Evolutionary conservation across 2,888 invertebrate genomes (phyloP).

Genomic region (Limnephilus auricula): DNA sequence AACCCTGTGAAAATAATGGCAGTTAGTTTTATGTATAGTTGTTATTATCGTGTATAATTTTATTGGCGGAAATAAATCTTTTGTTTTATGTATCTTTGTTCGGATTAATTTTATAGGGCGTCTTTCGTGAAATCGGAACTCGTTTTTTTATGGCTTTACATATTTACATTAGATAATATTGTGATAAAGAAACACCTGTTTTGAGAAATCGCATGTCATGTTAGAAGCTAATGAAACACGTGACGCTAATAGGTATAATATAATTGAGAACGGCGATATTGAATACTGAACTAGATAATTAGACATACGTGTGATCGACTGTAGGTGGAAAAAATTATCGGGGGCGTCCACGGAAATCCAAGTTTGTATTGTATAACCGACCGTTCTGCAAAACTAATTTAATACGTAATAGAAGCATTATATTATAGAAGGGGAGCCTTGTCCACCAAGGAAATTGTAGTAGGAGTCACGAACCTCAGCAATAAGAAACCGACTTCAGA

Average conservation of each 20-base stretch:
- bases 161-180: not conserved
- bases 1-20: not conserved
- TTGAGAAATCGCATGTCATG: not conserved
- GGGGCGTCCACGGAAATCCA: not conserved
- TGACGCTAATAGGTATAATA: not conserved
- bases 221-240: not conserved
- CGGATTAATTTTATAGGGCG: not conserved
- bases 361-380: not conserved
- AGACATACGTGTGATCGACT: not conserved
- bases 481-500: too few species aligned
- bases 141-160: not conserved
- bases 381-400: not conserved
- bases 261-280: not conserved
- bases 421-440: too few species aligned
- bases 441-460: too few species aligned
- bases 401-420: not conserved
- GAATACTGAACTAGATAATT: not conserved
- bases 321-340: not conserved
- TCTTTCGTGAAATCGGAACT: not conserved
- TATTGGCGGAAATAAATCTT: not conserved
- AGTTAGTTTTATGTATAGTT: not conserved
- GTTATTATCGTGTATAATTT: not conserved
- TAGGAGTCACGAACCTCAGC: too few species aligned
- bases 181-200: not conserved
- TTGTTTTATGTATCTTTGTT: not conserved